A percentile compares a stretch with the other conserved stretches of the same genome.
Conservation (phyloP, 2,113 vertebrate species). For the Pomatostomus ruficeps region DNA sequence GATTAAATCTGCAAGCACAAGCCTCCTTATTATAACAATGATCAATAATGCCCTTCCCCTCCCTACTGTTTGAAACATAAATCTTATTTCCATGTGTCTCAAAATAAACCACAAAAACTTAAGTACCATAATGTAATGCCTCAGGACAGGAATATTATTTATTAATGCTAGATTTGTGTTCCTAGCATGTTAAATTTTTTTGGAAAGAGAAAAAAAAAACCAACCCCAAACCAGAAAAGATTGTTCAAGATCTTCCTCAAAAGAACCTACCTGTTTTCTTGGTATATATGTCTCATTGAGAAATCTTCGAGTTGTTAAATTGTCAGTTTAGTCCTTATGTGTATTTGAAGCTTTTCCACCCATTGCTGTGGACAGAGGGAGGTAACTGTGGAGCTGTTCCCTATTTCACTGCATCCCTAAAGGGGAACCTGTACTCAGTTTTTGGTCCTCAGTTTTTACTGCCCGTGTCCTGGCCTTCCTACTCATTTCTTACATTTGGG, state of each 20-base stretch:
- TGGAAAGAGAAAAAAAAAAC: fast-evolving
- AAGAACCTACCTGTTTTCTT: neutral
- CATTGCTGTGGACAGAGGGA: neutral
- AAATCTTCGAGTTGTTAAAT: neutral
- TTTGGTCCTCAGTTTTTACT: neutral
- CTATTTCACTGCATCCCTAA: neutral
- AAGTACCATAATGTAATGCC: neutral
- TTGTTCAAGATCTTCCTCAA: neutral
- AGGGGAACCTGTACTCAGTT: neutral
- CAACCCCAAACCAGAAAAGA: neutral
- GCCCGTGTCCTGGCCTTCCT: neutral
- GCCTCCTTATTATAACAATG: neutral
- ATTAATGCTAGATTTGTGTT: neutral
- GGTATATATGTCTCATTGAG: neutral
- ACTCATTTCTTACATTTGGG: neutral
- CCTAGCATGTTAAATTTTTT: neutral
- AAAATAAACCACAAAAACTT: neutral
- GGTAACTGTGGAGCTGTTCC: neutral
- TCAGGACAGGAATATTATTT: neutral
- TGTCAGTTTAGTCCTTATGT: neutral
- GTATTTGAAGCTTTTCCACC: neutral
- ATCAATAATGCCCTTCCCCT: neutral
- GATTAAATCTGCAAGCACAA: neutral
- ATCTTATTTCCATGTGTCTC: neutral
- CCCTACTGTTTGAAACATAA: neutral